Base-by-base conservation (phyloP, 2,113 vertebrate genomes). In the Xenopus laevis region DNA sequence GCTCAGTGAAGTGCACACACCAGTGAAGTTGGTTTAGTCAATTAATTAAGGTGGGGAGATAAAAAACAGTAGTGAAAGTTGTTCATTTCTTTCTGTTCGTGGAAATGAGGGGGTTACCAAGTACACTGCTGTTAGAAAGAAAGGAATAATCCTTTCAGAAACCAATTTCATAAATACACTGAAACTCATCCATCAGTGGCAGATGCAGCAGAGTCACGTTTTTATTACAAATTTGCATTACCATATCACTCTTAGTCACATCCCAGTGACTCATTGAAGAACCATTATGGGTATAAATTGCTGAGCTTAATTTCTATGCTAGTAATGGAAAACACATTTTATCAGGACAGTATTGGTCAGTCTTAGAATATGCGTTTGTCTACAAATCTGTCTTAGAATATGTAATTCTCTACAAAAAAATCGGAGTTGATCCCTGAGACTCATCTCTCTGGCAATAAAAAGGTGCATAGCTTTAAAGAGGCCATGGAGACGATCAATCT, bases 271-370 rank as follows among this genome's bases (percentile, higher is more conserved):
- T 74, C 72, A 74, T 53, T 16, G 65, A 74, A 68, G 60, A 61
- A 44, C 72, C 72, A 74, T 74, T 68, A 50, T 47, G 64, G 17
- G 53, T 68, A 68, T 74, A 65, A 74, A 52, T 20, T 52, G 44
- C 65, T 68, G 68, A 67, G 44, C 27, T 74, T 68, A 74, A 68
- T 45, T 47, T 61, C 45, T 20, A 21, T 7, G 6, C 33, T 61
- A 27, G 53, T 60, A 68, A 74, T 66, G 72, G 55, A 74, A 74
- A 67, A 68, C 20, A 60, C 72, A 61, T 65, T 74, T 68, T 60
- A 40, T 9, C 33, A 40, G 8, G 6, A 7, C 1, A 27, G 23
- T 27, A 27, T 27, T 27, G 23, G 23, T 27, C 23, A 27, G 23
- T 27, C 23, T 27, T 27, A 27, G 23, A 27, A 27, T 27, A 27